Conservation (phyloP, 2,888 invertebrate species). For the Scaptomyza polygonia region DNA sequence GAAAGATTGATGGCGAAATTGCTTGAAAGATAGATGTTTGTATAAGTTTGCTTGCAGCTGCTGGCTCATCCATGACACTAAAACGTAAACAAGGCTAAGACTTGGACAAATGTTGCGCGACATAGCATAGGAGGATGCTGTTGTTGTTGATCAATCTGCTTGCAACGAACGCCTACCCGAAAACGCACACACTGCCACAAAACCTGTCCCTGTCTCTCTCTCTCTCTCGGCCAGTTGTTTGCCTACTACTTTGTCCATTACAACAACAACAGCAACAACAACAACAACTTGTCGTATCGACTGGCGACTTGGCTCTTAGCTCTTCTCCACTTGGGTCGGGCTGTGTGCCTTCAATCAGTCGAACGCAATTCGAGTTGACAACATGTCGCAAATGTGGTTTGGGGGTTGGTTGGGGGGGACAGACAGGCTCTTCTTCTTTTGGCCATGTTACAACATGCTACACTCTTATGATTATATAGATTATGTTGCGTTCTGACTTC, state of each 20-base stretch:
- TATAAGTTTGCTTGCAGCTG: not conserved
- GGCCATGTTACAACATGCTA: constrained; percentile 64
- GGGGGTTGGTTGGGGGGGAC: no score
- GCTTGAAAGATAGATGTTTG: constrained; percentile 77
- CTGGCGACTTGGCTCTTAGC: constrained; percentile 33
- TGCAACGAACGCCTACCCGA: constrained; percentile 76
- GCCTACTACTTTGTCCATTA: constrained; percentile 46
- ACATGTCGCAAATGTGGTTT: constrained; percentile 79
- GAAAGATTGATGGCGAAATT: constrained; percentile 81
- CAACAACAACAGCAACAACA: constrained; percentile 37
- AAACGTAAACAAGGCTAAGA: constrained; percentile 56
- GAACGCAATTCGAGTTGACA: constrained; percentile 84
- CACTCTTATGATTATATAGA: constrained; percentile 77
- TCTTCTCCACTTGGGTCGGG: constrained; percentile 33
- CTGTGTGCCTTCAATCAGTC: constrained; percentile 74
- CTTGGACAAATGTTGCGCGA: constrained; percentile 68
- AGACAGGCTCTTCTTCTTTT: not conserved
- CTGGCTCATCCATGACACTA: constrained; percentile 50
- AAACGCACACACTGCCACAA: constrained; percentile 44
- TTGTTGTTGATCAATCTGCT: constrained; percentile 75
- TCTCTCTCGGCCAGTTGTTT: constrained; percentile 19
- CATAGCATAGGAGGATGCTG: constrained; percentile 17
- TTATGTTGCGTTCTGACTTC: constrained; percentile 64
- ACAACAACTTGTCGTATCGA: constrained; percentile 62
- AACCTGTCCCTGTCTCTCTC: constrained; percentile 66